Evolutionary conservation across 2,888 invertebrate species (phyloP).

Genomic region (Koerneria pararmatus): DNA sequence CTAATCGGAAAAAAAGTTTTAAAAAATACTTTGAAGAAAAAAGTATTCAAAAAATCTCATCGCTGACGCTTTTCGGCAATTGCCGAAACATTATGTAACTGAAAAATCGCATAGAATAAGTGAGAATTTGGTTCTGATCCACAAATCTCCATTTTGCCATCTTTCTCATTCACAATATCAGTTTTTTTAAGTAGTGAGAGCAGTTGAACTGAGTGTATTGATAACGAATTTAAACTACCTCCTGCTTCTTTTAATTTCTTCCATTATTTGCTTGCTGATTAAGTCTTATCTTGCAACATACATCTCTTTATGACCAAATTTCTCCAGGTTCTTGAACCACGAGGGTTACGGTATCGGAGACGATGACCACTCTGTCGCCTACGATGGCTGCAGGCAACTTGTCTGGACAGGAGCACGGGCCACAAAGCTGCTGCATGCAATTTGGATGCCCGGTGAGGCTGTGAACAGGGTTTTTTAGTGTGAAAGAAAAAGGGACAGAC

Average conservation of each 20-base stretch:
- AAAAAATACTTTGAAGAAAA: too few species aligned
- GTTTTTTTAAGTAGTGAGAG: too few species aligned
- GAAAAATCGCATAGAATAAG: too few species aligned
- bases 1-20: too few species aligned
- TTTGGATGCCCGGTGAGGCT: slow-evolving; percentile 75
- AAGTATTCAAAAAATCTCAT: too few species aligned
- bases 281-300: not conserved
- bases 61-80: too few species aligned
- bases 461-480: too few species aligned
- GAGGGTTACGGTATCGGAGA: slow-evolving; percentile 87
- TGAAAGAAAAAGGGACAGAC: not conserved
- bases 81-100: too few species aligned
- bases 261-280: not conserved
- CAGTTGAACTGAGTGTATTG: too few species aligned
- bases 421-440: slow-evolving; percentile 65
- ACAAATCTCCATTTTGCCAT: too few species aligned
- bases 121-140: too few species aligned
- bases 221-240: not conserved
- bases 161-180: too few species aligned
- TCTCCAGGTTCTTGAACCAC: not conserved
- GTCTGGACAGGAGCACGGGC: slow-evolving; percentile 84
- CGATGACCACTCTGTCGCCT: slow-evolving; percentile 81
- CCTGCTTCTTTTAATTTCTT: not conserved
- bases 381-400: slow-evolving; percentile 84
- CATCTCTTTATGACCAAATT: not conserved